Percentiles rank a stretch among this genome's conserved stretches.
Evolutionary conservation across 2,113 vertebrate genomes (phyloP).

Genomic region (Lipophrys pholis): DNA sequence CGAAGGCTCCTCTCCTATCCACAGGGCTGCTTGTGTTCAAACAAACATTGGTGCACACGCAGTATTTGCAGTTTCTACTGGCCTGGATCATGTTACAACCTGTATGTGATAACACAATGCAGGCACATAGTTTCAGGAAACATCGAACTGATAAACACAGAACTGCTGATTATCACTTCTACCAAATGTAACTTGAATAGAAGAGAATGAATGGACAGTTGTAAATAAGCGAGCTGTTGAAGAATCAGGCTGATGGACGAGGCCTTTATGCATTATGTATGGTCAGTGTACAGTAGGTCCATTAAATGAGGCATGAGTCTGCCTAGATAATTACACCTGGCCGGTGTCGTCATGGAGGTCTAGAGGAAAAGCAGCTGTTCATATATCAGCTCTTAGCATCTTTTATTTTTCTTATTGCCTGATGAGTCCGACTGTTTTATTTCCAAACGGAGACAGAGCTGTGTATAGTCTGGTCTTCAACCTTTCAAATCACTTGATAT

Average conservation of each 20-base stretch:
- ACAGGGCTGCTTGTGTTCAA: slow-evolving; percentile 52
- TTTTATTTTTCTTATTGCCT: too few species aligned
- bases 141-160: slow-evolving; percentile 5
- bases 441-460: not conserved
- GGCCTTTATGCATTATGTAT: not conserved
- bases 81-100: slow-evolving; percentile 26
- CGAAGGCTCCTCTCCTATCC: slow-evolving; percentile 2
- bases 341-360: not conserved
- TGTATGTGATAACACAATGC: slow-evolving; percentile 36
- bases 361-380: not conserved
- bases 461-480: not conserved
- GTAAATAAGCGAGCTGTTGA: not conserved
- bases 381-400: not conserved
- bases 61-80: slow-evolving; percentile 51
- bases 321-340: not conserved
- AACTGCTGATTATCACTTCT: not conserved
- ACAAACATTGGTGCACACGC: slow-evolving; percentile 35
- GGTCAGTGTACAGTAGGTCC: not conserved
- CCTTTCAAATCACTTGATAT: not conserved
- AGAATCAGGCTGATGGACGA: not conserved
- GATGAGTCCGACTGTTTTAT: not conserved
- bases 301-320: not conserved
- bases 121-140: slow-evolving; percentile 40
- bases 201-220: too few species aligned
- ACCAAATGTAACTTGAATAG: too few species aligned